Conservation (phyloP, 2,113 vertebrate genomes). For the Zapus hudsonius region DNA sequence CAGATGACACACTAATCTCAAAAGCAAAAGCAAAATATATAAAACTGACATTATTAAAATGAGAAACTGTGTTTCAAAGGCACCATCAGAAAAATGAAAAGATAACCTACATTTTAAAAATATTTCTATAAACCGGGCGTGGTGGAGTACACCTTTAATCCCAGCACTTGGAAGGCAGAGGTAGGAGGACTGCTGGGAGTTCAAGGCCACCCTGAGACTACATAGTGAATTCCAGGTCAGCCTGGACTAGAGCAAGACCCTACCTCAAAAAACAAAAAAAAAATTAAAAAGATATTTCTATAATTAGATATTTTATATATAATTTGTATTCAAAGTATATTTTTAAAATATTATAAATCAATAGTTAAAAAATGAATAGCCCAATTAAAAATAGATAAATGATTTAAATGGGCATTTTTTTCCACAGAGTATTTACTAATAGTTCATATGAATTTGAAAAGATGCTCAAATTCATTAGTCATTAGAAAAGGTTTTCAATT, state of each 20-base stretch:
- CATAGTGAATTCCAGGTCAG: too few relatives aligned
- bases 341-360: neutral
- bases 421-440: neutral
- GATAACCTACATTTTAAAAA: neutral
- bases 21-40: neutral
- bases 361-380: neutral
- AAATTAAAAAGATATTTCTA: neutral
- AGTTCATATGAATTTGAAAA: neutral
- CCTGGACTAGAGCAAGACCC: too few relatives aligned
- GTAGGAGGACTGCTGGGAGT: too few relatives aligned
- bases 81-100: conserved; percentile 6
- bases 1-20: neutral
- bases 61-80: conserved; percentile 3
- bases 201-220: too few relatives aligned
- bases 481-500: too few relatives aligned
- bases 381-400: neutral
- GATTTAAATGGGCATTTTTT: neutral
- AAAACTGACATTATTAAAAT: neutral
- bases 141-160: too few relatives aligned
- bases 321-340: neutral
- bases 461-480: too few relatives aligned
- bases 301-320: neutral
- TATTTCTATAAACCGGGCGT: too few relatives aligned
- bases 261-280: too few relatives aligned
- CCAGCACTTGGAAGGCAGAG: too few relatives aligned